A percentile compares a stretch with the other conserved stretches of the same genome.
Conservation (phyloP, 2,888 invertebrate species). For the Hartigia nigra region DNA sequence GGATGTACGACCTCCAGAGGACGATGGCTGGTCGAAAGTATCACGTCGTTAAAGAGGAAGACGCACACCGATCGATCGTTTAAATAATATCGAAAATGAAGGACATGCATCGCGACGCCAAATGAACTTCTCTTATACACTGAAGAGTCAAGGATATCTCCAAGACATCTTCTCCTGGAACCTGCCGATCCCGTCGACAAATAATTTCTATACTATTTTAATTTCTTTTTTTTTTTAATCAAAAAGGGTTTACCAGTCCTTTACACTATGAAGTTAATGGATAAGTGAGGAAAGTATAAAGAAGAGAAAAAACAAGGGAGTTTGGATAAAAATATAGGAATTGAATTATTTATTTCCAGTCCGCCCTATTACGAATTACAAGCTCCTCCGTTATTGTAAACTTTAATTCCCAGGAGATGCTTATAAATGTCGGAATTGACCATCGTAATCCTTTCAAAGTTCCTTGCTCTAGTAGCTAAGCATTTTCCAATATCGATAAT, state of each 20-base stretch:
- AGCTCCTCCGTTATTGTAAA: background rate
- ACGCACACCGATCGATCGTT: background rate
- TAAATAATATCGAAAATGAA: background rate
- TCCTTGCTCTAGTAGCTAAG: background rate
- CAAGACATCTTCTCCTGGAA: background rate
- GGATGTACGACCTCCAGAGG: constrained; percentile 65
- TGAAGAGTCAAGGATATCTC: background rate
- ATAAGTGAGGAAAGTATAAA: constrained; percentile 19
- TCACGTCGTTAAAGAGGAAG: background rate
- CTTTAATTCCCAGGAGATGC: background rate
- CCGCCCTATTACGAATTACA: background rate
- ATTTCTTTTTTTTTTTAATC: background rate
- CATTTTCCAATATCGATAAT: background rate
- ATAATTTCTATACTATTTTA: background rate
- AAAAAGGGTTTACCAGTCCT: background rate
- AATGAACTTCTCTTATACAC: background rate
- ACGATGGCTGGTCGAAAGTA: constrained; percentile 64
- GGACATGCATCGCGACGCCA: background rate
- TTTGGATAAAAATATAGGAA: constrained; percentile 7
- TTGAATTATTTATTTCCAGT: background rate
- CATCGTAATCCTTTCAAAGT: background rate
- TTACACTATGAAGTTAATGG: background rate
- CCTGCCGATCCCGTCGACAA: background rate
- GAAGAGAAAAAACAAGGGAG: constrained; percentile 13
- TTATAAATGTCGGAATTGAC: background rate